phyloP scores from a whole-genome alignment of 2,797 vertebrate genomes.

The Poeciliopsis infans region DNA sequence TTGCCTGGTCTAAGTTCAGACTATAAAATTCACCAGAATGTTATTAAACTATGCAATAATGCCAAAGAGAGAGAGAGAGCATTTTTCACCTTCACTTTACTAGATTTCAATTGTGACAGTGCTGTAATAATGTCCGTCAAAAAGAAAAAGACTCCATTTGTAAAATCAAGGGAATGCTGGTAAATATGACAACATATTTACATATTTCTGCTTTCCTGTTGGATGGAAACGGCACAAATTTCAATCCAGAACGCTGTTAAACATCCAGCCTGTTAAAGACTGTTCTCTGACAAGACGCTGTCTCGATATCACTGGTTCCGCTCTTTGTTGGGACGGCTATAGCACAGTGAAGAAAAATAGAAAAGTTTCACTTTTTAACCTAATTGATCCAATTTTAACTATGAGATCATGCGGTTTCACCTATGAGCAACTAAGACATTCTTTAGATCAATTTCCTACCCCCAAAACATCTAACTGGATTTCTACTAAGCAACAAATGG shows the following conservation, averaged over 20 bases:
- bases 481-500: not conserved
- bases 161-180: not conserved
- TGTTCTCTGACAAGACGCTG: not conserved
- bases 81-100: not conserved
- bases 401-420: not conserved
- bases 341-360: not conserved
- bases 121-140: not conserved
- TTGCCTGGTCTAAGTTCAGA: not conserved
- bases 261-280: not conserved
- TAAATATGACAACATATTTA: not conserved
- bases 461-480: not conserved
- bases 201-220: not conserved
- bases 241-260: not conserved
- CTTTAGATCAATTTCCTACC: not conserved
- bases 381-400: not conserved
- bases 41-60: not conserved
- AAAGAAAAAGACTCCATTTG: not conserved
- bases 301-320: not conserved
- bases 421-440: not conserved
- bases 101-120: not conserved
- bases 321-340: not conserved
- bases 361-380: no score
- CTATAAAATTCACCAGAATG: not conserved
- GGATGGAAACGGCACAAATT: not conserved
- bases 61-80: not conserved